Evolutionary conservation across 2,797 vertebrate genomes (phyloP), one percentile per base, ranked within the genome.

Genomic region (Prunella strophiata): DNA sequence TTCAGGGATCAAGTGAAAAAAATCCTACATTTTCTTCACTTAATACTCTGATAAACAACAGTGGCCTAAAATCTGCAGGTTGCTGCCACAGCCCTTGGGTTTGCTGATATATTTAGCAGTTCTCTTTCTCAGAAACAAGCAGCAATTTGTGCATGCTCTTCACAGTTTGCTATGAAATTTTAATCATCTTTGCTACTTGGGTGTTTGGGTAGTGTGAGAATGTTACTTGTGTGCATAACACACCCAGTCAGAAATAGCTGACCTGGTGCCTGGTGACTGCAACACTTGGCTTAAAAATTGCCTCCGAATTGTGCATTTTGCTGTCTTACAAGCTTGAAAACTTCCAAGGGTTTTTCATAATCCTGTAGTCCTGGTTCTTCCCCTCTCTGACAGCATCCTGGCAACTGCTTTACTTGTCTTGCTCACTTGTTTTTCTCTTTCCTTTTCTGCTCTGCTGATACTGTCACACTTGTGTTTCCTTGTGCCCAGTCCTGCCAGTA

Each of bases 151-250:
- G 85, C 36, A 25, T 55, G 66, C 70, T 94, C 29, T 91, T 96
- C 90, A 78, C 91, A 84, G 85, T 94, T 94, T 86, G 85, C 54
- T 65, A 91, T 94, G 94, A 94, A 95, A 95, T 91, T 93, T 95
- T 95, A 96, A 96, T 94, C 79, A 51, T 94, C 79, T 74, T 81
- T 85, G 85, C 91, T 94, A 43, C 94, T 92, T 85, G 85, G 75
- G 79, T 1, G 32, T 93, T 93, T 66, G 85, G 16, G 13, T 91
- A 58, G 73, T 90, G 94, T 0, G 4, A 70, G 80, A 92, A 67
- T 6, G 11, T 88, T 84, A 34, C 66, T 80, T 91, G 59, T 66
- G 73, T 86, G 85, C 32, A 40, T 80, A 91, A 88, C 71, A 84
- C 58, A 78, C 62, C 51, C 62, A n/a, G 85, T 89, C 79, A 92